Evolutionary conservation across 2,888 invertebrate genomes (phyloP), one percentile per base, ranked within the genome.

Genomic region (Stramonita haemastoma): DNA sequence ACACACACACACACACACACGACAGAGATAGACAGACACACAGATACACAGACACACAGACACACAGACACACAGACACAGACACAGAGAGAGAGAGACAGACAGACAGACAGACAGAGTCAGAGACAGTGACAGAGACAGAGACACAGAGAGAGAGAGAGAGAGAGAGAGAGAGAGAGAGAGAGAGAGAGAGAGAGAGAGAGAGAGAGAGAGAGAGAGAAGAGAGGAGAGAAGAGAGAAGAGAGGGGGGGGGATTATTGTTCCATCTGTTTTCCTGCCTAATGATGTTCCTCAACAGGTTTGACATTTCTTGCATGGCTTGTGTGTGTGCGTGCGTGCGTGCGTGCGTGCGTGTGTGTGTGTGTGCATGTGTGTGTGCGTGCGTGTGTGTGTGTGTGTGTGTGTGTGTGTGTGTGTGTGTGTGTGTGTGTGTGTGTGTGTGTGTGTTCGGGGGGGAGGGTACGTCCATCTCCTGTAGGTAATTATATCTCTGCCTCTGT

Each of bases 291-390:
- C 17, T 66, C 66, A 26, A 17, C 66, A 26, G 17, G 26, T 4
- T n/a, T 79, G 29, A n/a, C 29, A 32, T 19, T 79, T 19, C n/a
- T 15, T 79, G 79, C n/a, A n/a, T 22, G 22, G 15, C 26, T 79
- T 19, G 79, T 15, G 79, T n/a, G 79, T n/a, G 79, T 79, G 79
- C n/a, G 13, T 79, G 79, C 22, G 79, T 79, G 22, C 22, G 79
- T 29, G 29, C 22, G 79, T 79, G 79, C 4, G 79, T 79, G 79
- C 22, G 79, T 79, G n/a, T 79, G 79, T 79, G 79, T 79, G 79
- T 79, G 79, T 79, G 79, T 79, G 79, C 32, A n/a, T 29, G 79
- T 29, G 79, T 29, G n/a, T 79, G 79, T 29, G 66, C 13, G 26
- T 26, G 66, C 2, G 66, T 26, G 2, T 26, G 66, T 66, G 66